These are phyloP conservation scores for Scomber colias DNA, from an alignment of 2,113 vertebrate species.

Conservation along the genomic window DNA sequence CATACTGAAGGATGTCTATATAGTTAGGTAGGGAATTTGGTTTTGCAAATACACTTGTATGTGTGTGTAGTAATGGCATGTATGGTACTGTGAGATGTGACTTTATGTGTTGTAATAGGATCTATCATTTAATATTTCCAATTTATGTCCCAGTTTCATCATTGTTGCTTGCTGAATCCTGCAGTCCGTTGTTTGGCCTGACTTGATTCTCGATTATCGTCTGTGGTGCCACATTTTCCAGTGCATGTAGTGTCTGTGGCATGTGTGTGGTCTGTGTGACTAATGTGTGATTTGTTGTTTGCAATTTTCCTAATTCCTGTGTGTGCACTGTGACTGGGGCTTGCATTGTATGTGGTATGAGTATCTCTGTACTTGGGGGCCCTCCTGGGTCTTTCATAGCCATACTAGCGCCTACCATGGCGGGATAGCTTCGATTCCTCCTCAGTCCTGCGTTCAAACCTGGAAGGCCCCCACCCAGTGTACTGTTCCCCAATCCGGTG, in stretches of 20 bases:
- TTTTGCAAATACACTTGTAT: not conserved
- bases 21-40: constrained; percentile 25
- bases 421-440: constrained; percentile 95
- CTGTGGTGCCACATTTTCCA: constrained; percentile 71
- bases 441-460: constrained; percentile 90
- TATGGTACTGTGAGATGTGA: not conserved
- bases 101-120: not conserved
- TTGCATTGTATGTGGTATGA: constrained; percentile 82
- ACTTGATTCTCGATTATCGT: constrained; percentile 83
- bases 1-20: not conserved
- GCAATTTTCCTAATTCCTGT: constrained; percentile 35
- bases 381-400: constrained; percentile 93
- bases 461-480: constrained; percentile 87
- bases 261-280: constrained; percentile 24
- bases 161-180: constrained; percentile 51
- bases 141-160: constrained; percentile 47
- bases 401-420: constrained; percentile 98
- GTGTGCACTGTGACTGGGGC: not conserved
- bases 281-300: constrained; percentile 24
- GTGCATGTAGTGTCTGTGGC: constrained; percentile 53
- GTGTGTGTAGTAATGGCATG: not conserved
- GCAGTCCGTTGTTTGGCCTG: constrained; percentile 82
- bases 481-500: constrained; percentile 77
- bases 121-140: not conserved
- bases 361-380: constrained; percentile 87